A percentile compares a stretch with the other conserved stretches of the same genome.
phyloP scores from a whole-genome alignment of 2,113 vertebrate species.

The Strix aluco region DNA sequence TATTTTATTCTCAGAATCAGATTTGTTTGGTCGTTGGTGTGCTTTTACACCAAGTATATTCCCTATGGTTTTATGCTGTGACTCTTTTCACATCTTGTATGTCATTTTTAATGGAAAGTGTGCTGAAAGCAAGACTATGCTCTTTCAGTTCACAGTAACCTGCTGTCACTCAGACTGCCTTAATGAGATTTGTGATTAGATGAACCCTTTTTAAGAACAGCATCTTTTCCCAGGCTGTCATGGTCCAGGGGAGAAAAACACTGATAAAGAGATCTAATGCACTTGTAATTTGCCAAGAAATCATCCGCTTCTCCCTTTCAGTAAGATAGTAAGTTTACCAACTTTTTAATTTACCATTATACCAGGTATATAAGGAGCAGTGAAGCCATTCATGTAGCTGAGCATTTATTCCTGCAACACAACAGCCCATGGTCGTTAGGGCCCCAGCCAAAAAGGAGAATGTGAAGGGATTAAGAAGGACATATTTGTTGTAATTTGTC shows the following conservation, averaged over 20 bases:
- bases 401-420: not conserved
- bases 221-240: not conserved
- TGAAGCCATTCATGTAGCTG: not conserved
- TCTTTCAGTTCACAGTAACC: not conserved
- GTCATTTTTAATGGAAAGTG: not conserved
- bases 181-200: not conserved
- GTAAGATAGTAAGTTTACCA: not conserved
- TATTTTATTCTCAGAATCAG: not conserved
- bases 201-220: not conserved
- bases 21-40: not conserved
- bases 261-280: not conserved
- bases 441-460: not conserved
- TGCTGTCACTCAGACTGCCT: not conserved
- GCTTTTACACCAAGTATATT: not conserved
- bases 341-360: not conserved
- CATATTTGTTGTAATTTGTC: not conserved
- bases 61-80: not conserved
- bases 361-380: not conserved
- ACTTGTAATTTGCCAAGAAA: not conserved
- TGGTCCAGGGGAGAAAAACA: not conserved
- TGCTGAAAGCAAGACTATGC: not conserved
- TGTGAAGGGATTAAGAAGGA: not conserved
- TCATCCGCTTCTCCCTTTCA: not conserved
- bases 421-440: not conserved
- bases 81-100: not conserved